Evolutionary conservation across 2,113 vertebrate genomes (phyloP), one percentile per base, ranked within the genome.

Genomic region (Charadrius vociferus): DNA sequence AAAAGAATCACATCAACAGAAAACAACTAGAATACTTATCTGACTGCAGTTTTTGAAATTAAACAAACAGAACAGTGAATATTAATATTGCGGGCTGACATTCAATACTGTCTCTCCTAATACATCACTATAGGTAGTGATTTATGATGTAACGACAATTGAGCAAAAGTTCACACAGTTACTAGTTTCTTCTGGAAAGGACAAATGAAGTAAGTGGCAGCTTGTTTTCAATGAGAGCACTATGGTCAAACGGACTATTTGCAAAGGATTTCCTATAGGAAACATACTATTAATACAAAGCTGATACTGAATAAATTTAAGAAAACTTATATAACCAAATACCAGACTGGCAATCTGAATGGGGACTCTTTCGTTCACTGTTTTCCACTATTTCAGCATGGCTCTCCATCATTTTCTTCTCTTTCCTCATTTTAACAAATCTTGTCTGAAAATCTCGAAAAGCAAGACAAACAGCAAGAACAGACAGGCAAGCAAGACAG

Each of bases 341-440:
- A 98, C 97, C 97, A 90, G 95, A 65, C 45, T 86, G 70, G 20
- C 65, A 91, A 94, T 86, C 92, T 96, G 95, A 89, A 87, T 13
- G 78, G 7, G 85, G 73, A 67, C 78, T 94, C 95, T 80, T 96
- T 92, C 94, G 95, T 92, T 97, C 94, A 88, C 90, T 90, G 14
- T 86, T 85, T 97, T 74, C 96, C 80, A 73, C 53, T 77, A 78
- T 75, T 86, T 94, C 88, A 12, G 50, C 84, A 84, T 93, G 95
- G 75, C 16, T 65, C 86, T 92, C 92, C 78, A 71, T 36, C 43
- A 72, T 26, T 67, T 95, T 96, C 95, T 98, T 97, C 86, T 96
- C 72, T 86, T 97, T 98, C 83, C 92, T 97, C 92, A 83, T 27
- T 98, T 99, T 99, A 87, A 98, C 85, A 98, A 98, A 99, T 88